Base-by-base conservation (phyloP, 2,888 invertebrate species). In the Neelides folsomi region DNA sequence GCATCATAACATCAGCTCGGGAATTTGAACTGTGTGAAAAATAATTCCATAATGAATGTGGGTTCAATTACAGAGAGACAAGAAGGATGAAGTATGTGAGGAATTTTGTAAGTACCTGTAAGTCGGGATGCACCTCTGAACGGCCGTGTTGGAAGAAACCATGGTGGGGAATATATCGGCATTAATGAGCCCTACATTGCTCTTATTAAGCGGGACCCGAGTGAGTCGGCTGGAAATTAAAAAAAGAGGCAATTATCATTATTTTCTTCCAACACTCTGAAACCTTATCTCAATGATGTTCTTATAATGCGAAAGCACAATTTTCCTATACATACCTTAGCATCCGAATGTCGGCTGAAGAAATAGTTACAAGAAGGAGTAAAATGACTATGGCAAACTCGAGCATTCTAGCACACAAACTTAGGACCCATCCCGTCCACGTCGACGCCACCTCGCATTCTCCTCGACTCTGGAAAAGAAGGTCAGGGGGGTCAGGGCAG, bases 321-420 rank as follows among this genome's bases (percentile, higher is more conserved):
- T 10, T 37, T 37, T 9, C 12, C 12, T 35, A 35, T 18, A 40
- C 58, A 62, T 51, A 63, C 63, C 65, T 62, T 55, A 65, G 56
- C 58, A 65, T 60, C 56, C 63, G 62, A 55, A 65, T 58, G 54
- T 65, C 65, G 50, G 63, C 63, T 53, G 65, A 65, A 56, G 63
- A 63, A 58, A 65, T 63, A 62, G 63, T 65, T 59, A 65, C 63
- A 55, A 63, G 60, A 62, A 65, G 63, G 55, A 65, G 63, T 60
- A 65, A 62, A 61, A 65, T 65, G 65, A 65, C 65, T 63, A 65
- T 63, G 60, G 65, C 65, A 58, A 65, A 63, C 56, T 65, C 65
- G 55, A 65, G 55, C 62, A 65, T 65, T 58, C 65, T 60, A 59
- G 59, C 62, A 58, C 63, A 63, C 58, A 63, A 62, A 60, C 65